Percentiles rank a stretch among this genome's conserved stretches.
phyloP scores from a whole-genome alignment of 2,113 vertebrate genomes.

The Colinus virginianus region DNA sequence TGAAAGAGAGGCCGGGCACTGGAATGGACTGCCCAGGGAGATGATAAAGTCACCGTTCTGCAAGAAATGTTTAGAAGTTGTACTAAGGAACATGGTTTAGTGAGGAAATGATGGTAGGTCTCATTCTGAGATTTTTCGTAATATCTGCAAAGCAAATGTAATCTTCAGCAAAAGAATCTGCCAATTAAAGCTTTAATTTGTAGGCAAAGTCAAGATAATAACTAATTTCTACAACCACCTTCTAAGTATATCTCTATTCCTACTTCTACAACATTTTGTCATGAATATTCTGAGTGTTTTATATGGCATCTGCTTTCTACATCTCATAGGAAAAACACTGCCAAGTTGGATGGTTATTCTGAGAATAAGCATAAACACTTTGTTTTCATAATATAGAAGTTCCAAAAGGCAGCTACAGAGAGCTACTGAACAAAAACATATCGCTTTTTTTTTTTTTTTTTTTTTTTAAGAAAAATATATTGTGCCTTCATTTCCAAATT shows the following conservation, averaged over 20 bases:
- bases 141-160: not conserved
- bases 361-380: not conserved
- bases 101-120: no score
- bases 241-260: not conserved
- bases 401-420: not conserved
- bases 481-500: not conserved
- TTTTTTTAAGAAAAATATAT: not conserved
- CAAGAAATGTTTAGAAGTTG: no score
- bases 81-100: no score
- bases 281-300: not conserved
- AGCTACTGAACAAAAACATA: not conserved
- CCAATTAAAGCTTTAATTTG: not conserved
- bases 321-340: not conserved
- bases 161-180: constrained; percentile 5
- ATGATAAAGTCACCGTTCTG: no score
- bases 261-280: not conserved
- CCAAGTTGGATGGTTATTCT: not conserved
- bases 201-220: not conserved
- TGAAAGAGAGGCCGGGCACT: no score
- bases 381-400: not conserved
- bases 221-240: not conserved
- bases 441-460: not conserved
- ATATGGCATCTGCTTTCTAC: not conserved
- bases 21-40: no score
- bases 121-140: not conserved